These are phyloP conservation scores for Phyllotis vaccarum DNA, from an alignment of 2,797 vertebrate genomes.

Conservation along the genomic window DNA sequence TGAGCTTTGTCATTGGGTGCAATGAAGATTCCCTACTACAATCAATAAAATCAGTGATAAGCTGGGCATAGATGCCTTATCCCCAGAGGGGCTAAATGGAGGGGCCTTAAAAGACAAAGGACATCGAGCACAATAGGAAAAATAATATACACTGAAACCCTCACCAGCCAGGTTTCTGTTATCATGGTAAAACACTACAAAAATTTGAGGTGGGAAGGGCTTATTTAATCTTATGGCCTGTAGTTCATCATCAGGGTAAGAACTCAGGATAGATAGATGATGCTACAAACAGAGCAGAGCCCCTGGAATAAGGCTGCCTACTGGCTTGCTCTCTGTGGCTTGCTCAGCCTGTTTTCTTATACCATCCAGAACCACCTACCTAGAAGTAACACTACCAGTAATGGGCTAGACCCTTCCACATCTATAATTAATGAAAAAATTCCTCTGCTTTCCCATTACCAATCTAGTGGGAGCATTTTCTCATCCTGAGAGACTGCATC, in stretches of 20 bases:
- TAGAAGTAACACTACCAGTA: background rate
- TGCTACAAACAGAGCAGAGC: too few species aligned
- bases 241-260: background rate
- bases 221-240: background rate
- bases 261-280: background rate
- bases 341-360: background rate
- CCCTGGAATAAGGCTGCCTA: background rate
- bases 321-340: too few species aligned
- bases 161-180: background rate
- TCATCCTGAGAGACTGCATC: background rate
- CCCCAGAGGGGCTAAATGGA: background rate
- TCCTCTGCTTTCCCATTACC: background rate
- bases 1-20: background rate
- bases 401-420: background rate
- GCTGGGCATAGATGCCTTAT: background rate
- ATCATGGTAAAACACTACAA: too few species aligned
- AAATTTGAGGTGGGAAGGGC: background rate
- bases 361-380: background rate
- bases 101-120: background rate
- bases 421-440: background rate
- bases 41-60: background rate
- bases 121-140: background rate
- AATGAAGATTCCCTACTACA: background rate
- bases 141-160: background rate
- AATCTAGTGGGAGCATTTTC: background rate